Evolutionary conservation across 2,888 invertebrate genomes (phyloP).

Genomic region (Druceiella hillmani): DNA sequence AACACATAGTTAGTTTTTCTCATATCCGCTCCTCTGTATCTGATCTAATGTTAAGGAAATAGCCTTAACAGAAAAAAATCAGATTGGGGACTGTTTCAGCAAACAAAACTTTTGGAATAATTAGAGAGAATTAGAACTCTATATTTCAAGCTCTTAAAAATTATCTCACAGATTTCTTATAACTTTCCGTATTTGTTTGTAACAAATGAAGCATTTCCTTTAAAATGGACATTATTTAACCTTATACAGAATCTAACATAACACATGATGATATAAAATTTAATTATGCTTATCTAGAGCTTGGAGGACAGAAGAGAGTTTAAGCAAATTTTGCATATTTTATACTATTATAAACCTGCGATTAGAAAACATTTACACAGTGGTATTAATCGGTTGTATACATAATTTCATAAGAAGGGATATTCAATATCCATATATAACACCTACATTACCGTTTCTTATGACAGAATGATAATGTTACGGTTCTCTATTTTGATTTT

Average conservation of each 20-base stretch:
- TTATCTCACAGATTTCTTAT: too few relatives aligned
- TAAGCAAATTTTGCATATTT: not conserved
- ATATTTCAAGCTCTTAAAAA: too few relatives aligned
- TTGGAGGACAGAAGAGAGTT: not conserved
- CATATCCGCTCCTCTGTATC: too few relatives aligned
- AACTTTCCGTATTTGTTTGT: too few relatives aligned
- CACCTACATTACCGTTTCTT: not conserved
- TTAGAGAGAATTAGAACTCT: too few relatives aligned
- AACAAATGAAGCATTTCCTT: too few relatives aligned
- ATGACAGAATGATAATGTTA: not conserved
- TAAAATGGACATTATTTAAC: not conserved
- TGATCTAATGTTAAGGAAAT: too few relatives aligned
- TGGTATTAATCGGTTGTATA: not conserved
- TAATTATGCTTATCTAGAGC: not conserved
- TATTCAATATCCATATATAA: not conserved
- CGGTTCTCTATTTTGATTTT: not conserved
- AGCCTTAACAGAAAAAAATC: too few relatives aligned
- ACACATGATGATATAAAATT: not conserved
- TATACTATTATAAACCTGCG: not conserved
- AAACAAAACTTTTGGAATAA: too few relatives aligned
- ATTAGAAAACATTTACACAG: not conserved
- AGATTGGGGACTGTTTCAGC: too few relatives aligned
- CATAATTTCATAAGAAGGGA: not conserved
- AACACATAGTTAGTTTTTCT: too few relatives aligned
- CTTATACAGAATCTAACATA: not conserved